Percentiles rank a stretch among this genome's conserved stretches.
Evolutionary conservation across 2,113 vertebrate genomes (phyloP).

Genomic region (Dascyllus trimaculatus): DNA sequence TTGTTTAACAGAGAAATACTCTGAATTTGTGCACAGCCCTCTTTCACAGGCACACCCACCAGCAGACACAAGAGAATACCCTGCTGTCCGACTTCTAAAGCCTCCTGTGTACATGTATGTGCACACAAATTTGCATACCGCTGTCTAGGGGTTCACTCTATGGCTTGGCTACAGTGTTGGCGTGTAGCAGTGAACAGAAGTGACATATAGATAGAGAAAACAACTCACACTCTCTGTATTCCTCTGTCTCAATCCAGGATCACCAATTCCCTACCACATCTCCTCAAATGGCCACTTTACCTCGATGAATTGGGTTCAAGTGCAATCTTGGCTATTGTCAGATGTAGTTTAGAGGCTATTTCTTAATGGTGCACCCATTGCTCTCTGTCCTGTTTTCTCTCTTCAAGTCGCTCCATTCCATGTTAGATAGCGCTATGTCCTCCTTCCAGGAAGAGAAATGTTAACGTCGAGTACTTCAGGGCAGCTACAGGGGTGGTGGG

Average conservation of each 20-base stretch:
- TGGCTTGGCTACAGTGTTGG: conserved; percentile 2
- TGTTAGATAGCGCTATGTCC: conserved; percentile 56
- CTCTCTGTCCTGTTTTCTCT: conserved; percentile 65
- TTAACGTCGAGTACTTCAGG: conserved; percentile 58
- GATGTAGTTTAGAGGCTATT: conserved; percentile 82
- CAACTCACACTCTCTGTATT: conserved; percentile 50
- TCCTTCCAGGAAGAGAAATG: conserved; percentile 68
- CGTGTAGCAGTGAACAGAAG: conserved; percentile 32
- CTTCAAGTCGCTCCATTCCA: conserved; percentile 36
- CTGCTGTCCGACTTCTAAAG: background rate
- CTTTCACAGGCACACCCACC: background rate
- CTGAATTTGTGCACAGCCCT: background rate
- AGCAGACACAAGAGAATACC: background rate
- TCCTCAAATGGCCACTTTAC: conserved; percentile 79
- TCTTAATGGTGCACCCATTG: conserved; percentile 77
- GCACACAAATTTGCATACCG: conserved; percentile 1
- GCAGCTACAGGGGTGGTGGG: conserved; percentile 25
- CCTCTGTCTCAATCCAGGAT: conserved; percentile 65
- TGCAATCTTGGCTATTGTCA: conserved; percentile 84
- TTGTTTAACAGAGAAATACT: background rate
- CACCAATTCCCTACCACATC: conserved; percentile 67
- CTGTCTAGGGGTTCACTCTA: background rate
- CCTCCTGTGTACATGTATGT: background rate
- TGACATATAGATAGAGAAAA: conserved; percentile 52
- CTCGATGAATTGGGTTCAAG: conserved; percentile 82